Evolutionary conservation across 2,113 vertebrate species (phyloP), one percentile per base, ranked within the genome.

Genomic region (Phaethon lepturus): DNA sequence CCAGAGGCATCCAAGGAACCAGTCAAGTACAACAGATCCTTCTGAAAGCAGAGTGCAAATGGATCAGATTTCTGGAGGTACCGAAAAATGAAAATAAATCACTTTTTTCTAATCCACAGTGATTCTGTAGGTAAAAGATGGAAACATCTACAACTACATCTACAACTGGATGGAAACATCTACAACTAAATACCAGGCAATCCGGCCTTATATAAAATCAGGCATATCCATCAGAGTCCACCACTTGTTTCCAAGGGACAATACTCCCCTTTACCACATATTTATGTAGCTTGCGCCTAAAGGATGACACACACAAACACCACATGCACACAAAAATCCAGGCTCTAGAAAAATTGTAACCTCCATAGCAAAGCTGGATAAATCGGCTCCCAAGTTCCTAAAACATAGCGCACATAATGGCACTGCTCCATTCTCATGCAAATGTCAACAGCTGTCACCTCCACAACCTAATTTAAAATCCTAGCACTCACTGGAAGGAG

Each of bases 1-100:
- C 58, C 84, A 93, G 77, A 89, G 73, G 80, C 94, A 76, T 62
- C 42, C 1, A 0, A 91, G 60, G 49, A 95, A 95, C 64, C 49
- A 88, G 80, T 75, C 86, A 95, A 94, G 72, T 94, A 92, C 68
- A 95, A 89, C 64, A 81, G 64, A 84, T 53, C 45, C 56, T 64
- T 72, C 2, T 33, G 26, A 64, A 95, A 96, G n/a, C 3, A 0
- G 11, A 84, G 35, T 64, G n/a, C 33, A 72, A 84, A 86, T 6
- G 13, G 56, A 42, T 9, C 26, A 45, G 40, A 87, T 60, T 91
- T 90, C 76, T 28, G 68, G 40, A 85, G 13, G 25, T 24, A 91
- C 19, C 52, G 72, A 77, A 90, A 95, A 80, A 63, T 22, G 5
- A 74, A 52, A 29, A 71, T 3, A 80, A 88, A 71, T 5, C 4